Conservation (phyloP, 2,888 invertebrate genomes). For the Neoascia interrupta region DNA sequence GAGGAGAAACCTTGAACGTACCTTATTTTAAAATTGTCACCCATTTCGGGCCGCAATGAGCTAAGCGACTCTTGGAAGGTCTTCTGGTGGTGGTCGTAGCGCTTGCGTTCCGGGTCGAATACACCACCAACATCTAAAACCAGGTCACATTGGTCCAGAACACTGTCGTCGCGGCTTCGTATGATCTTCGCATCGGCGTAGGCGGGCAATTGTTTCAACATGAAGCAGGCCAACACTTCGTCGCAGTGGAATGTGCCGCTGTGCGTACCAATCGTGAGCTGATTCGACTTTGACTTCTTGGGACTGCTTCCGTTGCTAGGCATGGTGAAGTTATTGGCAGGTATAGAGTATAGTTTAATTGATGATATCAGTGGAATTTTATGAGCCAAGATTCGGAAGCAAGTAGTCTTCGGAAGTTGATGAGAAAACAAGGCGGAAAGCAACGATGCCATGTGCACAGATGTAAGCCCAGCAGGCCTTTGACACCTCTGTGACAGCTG, state of each 20-base stretch:
- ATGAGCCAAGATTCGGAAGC: background rate
- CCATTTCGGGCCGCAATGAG: slow-evolving; percentile 83
- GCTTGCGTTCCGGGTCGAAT: slow-evolving; percentile 87
- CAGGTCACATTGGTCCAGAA: slow-evolving; percentile 91
- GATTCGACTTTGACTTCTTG: slow-evolving; percentile 55
- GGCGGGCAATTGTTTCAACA: slow-evolving; percentile 90
- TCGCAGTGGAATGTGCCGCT: slow-evolving; percentile 77
- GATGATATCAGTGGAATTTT: background rate
- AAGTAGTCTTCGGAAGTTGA: background rate
- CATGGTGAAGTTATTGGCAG: slow-evolving; percentile 30
- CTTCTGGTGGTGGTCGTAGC: slow-evolving; percentile 97
- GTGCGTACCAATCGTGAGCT: slow-evolving; percentile 76
- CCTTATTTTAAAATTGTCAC: slow-evolving; percentile 83
- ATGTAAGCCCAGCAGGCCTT: background rate
- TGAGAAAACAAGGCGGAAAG: background rate
- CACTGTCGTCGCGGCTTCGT: slow-evolving; percentile 83
- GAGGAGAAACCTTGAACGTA: slow-evolving; percentile 70
- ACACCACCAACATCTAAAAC: slow-evolving; percentile 96
- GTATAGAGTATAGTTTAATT: background rate
- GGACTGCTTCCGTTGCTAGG: slow-evolving; percentile 29
- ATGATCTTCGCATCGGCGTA: slow-evolving; percentile 91
- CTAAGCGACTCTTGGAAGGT: slow-evolving; percentile 86
- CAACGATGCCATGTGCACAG: slow-evolving; percentile 25
- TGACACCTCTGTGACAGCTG: background rate
- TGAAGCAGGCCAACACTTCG: slow-evolving; percentile 89